Evolutionary conservation across 2,113 vertebrate genomes (phyloP).

Genomic region (Ivindomyrus marchei): DNA sequence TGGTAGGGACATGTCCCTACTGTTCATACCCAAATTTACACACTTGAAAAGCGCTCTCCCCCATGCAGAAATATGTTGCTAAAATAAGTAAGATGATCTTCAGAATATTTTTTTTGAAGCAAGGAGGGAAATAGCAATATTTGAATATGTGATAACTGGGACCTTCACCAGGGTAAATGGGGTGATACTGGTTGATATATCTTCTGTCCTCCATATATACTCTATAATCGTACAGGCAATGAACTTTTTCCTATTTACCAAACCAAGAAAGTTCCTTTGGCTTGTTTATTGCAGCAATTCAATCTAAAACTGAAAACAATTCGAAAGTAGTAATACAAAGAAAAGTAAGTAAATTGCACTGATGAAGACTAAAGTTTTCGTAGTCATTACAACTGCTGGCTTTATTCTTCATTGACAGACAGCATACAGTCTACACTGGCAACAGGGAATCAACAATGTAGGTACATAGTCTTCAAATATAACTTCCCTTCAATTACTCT

Average conservation of each 20-base stretch:
- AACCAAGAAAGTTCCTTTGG: background rate
- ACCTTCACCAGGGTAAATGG: too few relatives aligned
- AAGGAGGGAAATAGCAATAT: too few relatives aligned
- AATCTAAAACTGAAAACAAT: background rate
- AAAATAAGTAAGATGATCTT: too few relatives aligned
- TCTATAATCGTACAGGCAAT: background rate
- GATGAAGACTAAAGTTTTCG: background rate
- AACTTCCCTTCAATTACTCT: background rate
- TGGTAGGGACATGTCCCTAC: too few relatives aligned
- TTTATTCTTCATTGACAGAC: background rate
- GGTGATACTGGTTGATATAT: background rate
- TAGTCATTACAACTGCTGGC: background rate
- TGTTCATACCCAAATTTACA: too few relatives aligned
- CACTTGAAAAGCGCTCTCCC: too few relatives aligned
- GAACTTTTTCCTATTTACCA: background rate
- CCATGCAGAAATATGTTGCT: too few relatives aligned
- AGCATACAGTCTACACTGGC: background rate
- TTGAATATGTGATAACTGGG: too few relatives aligned
- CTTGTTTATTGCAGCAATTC: background rate
- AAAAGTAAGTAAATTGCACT: background rate
- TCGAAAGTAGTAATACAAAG: background rate
- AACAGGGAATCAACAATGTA: background rate
- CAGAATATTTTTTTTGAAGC: too few relatives aligned
- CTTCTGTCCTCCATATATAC: background rate
- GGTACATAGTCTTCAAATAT: background rate